Conservation (phyloP, 2,888 invertebrate species). For the Nomada fabriciana region DNA sequence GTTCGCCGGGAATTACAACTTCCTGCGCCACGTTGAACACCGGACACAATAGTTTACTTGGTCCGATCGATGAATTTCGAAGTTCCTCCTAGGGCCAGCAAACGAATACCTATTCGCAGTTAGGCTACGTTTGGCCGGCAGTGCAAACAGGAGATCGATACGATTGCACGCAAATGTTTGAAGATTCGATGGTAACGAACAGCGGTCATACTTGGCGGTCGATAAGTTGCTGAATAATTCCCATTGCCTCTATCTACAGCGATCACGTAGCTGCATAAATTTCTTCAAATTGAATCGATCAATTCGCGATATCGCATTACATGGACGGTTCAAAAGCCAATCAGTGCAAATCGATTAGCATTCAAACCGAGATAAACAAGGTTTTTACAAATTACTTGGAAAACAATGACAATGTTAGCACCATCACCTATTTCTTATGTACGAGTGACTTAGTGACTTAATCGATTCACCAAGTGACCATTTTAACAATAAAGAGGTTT, state of each 20-base stretch:
- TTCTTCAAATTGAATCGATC: neutral
- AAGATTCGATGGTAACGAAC: conserved; percentile 22
- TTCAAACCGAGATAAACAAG: too few species aligned
- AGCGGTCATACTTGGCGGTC: conserved; percentile 8
- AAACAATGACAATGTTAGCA: too few species aligned
- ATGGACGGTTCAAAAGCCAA: neutral
- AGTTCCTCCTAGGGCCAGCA: conserved; percentile 35
- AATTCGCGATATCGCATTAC: neutral
- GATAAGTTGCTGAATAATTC: conserved; percentile 39
- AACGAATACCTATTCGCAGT: conserved; percentile 15
- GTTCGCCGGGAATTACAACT: conserved; percentile 38
- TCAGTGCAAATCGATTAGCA: too few species aligned
- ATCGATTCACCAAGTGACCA: too few species aligned
- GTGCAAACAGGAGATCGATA: conserved; percentile 49
- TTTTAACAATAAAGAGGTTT: too few species aligned
- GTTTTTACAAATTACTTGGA: too few species aligned
- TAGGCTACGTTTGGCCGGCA: conserved; percentile 12
- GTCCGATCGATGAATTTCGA: conserved; percentile 39
- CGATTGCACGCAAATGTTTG: conserved; percentile 51
- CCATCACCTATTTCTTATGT: too few species aligned
- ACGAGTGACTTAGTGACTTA: too few species aligned
- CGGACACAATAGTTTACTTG: conserved; percentile 44
- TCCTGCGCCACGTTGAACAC: conserved; percentile 7
- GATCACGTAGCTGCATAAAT: neutral
- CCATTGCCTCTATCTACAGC: neutral